Conservation (phyloP, 2,113 vertebrate genomes). For the Chauna torquata region DNA sequence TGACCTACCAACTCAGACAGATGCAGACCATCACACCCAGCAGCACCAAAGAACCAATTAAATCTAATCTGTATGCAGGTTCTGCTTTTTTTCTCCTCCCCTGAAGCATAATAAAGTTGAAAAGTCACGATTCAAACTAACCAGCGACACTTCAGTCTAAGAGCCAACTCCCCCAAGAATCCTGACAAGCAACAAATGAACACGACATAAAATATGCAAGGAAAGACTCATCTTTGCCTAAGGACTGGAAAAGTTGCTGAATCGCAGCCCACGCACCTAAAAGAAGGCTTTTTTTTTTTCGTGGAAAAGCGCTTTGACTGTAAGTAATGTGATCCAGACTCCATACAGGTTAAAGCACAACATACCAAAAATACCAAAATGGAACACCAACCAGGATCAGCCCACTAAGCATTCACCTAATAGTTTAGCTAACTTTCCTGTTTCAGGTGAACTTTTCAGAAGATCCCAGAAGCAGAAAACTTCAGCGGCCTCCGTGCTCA, state of each 20-base stretch:
- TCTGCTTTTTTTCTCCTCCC: neutral
- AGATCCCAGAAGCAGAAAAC: neutral
- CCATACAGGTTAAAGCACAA: fast-evolving
- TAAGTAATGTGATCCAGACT: fast-evolving
- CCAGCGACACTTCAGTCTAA: neutral
- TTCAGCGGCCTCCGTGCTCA: fast-evolving
- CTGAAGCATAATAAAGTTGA: neutral
- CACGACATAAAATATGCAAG: conserved; percentile 47
- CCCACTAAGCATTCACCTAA: neutral
- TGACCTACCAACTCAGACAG: neutral
- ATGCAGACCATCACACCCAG: neutral
- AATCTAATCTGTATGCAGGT: neutral
- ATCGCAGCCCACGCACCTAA: neutral
- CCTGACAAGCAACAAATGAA: conserved; percentile 58
- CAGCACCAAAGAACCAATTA: neutral
- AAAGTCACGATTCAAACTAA: conserved; percentile 47
- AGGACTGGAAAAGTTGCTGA: conserved; percentile 43
- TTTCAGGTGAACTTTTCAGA: neutral
- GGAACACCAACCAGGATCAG: neutral
- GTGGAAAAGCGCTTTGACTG: neutral
- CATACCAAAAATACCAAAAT: fast-evolving
- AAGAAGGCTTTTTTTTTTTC: neutral
- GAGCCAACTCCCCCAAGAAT: conserved; percentile 36
- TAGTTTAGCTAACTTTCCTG: neutral
- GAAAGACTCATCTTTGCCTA: conserved; percentile 53